Percentiles rank a stretch among this genome's conserved stretches.
Conservation (phyloP, 1,140 invertebrate genomes). For the Drosophila nigrodunni region DNA sequence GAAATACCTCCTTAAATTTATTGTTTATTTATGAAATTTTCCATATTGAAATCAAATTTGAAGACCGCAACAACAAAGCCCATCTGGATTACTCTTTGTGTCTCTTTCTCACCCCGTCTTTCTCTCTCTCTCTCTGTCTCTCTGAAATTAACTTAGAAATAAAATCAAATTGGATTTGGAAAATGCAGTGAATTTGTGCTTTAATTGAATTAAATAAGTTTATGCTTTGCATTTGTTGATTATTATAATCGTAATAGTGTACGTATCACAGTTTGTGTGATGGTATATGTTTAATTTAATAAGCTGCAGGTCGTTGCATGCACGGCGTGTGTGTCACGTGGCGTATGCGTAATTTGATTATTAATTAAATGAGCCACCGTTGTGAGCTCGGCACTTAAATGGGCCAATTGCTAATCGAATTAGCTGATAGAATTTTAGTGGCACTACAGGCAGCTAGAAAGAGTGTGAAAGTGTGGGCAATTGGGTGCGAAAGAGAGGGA, state of each 20-base stretch:
- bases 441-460: neutral
- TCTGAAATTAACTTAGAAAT: slow-evolving; percentile 16
- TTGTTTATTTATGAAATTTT: no score
- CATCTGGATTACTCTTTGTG: no score
- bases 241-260: slow-evolving; percentile 10
- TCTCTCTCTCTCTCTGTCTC: no score
- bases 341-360: slow-evolving; percentile 81
- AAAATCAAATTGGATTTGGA: slow-evolving; percentile 41
- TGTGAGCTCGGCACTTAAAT: slow-evolving; percentile 51
- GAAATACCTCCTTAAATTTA: no score
- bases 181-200: slow-evolving; percentile 15
- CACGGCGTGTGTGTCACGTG: slow-evolving; percentile 48
- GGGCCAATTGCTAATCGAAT: slow-evolving; percentile 71
- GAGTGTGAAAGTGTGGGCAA: slow-evolving; percentile 7
- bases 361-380: slow-evolving; percentile 70
- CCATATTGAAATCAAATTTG: no score
- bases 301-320: slow-evolving; percentile 18
- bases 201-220: slow-evolving; percentile 68
- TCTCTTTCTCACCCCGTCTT: no score
- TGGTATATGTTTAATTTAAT: slow-evolving; percentile 31
- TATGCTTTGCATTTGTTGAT: slow-evolving; percentile 2
- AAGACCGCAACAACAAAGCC: no score
- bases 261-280: neutral
- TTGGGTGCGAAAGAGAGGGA: slow-evolving; percentile 11
- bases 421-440: slow-evolving; percentile 37